Evolutionary conservation across 2,113 vertebrate genomes (phyloP).

Genomic region (Columbina picui): DNA sequence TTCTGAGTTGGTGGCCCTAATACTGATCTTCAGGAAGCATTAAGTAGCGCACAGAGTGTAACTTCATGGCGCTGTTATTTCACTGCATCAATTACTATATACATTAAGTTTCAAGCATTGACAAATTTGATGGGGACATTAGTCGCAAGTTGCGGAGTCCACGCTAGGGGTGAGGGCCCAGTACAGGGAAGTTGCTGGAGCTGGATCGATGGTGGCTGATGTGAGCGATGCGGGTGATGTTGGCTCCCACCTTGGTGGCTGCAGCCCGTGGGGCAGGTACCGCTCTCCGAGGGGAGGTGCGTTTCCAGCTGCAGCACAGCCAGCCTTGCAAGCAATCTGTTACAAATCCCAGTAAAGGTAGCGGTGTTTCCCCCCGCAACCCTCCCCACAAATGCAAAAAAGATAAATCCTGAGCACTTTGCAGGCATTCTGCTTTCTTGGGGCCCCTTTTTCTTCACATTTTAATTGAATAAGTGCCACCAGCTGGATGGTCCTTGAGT

Average conservation of each 20-base stretch:
- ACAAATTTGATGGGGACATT: not conserved
- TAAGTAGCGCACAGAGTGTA: not conserved
- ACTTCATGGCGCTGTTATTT: not conserved
- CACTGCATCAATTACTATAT: rapidly evolving
- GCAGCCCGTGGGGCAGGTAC: not conserved
- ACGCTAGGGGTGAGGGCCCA: rapidly evolving
- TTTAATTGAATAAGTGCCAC: not conserved
- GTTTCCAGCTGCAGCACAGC: not conserved
- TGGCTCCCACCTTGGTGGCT: not conserved
- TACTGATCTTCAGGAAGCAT: slow-evolving; percentile 26
- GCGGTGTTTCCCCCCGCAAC: not conserved
- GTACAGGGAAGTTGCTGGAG: not conserved
- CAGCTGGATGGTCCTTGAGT: not conserved
- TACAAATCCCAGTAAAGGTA: not conserved
- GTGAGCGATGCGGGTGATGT: rapidly evolving
- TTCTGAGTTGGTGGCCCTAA: slow-evolving; percentile 14
- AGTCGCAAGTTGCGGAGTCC: not conserved
- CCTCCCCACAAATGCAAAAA: not conserved
- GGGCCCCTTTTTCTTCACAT: not conserved
- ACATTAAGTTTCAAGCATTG: not conserved
- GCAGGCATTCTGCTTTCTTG: not conserved
- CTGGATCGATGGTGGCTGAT: not conserved
- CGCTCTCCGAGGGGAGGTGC: rapidly evolving
- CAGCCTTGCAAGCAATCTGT: not conserved
- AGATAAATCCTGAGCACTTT: not conserved